Evolutionary conservation across 1,140 invertebrate genomes (phyloP), one percentile per base, ranked within the genome.

Genomic region (Drosophila busckii): DNA sequence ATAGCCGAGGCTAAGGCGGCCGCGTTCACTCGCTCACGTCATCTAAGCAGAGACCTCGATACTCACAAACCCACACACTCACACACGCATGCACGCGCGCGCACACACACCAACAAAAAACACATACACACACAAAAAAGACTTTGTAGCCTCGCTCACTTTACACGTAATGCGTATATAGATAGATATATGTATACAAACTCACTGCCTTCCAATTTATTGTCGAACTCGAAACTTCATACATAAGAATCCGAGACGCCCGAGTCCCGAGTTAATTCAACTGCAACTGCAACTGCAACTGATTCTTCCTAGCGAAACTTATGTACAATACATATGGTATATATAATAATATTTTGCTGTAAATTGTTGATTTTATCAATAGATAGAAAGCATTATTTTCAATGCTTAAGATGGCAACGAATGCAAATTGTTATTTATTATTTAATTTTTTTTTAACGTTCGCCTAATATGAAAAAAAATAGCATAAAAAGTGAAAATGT

Each of bases 401-500:
- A 67, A 64, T 75, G 70, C 70, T 70, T 70, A 32, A 53, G 75
- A 76, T 65, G 68, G 70, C 70, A 70, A 78, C 67, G 55, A 66
- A 78, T 73, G 75, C 73, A 78, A 78, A 80, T 82, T 78, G 73
- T 78, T 78, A 76, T 76, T 76, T 76, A 76, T 76, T 76, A 76
- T 76, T 67, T 76, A 78, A 78, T 59, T 66, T 76, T 59, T 82
- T 66, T 82, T 70, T 44, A 66, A 71, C 55, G 67, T 76, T 70
- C 46, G 62, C 70, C 59, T 80, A 70, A 45, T 62, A 61, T 35
- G n/a, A 45, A 42, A 52, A 50, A 42, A 45, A 62, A 44, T 48
- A 63, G 61, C 45, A 60, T 75, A 70, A 59, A 75, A 82, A 80
- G 59, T 73, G 49, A 73, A 80, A 53, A 82, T 70, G 41, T 70